phyloP scores from a whole-genome alignment of 2,888 invertebrate genomes.

The Rhagium mordax region DNA sequence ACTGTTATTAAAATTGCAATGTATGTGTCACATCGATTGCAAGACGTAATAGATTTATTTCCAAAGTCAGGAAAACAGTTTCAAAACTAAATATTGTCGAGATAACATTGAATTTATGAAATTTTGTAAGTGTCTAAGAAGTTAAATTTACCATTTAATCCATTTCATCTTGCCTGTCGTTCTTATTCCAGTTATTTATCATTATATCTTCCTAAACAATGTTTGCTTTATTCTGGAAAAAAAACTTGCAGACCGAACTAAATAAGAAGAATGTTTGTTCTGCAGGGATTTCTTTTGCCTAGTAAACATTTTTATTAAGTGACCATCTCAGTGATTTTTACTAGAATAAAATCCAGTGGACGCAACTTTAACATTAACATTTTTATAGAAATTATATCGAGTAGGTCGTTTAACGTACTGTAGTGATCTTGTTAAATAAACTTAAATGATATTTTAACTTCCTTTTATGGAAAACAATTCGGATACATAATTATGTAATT shows the following conservation, averaged over 20 bases:
- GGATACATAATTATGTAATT: neutral
- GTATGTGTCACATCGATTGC: too few relatives aligned
- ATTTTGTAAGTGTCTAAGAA: neutral
- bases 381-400: slow-evolving; percentile 28
- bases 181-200: neutral
- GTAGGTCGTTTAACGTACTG: slow-evolving; percentile 14
- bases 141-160: neutral
- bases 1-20: too few relatives aligned
- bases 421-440: slow-evolving; percentile 12
- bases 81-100: too few relatives aligned
- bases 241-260: neutral
- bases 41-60: too few relatives aligned
- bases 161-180: neutral
- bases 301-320: slow-evolving; percentile 14
- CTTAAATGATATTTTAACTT: too few relatives aligned
- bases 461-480: neutral
- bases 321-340: slow-evolving; percentile 7
- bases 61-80: too few relatives aligned
- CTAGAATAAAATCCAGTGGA: slow-evolving; percentile 22
- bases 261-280: neutral
- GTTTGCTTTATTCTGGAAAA: slow-evolving; percentile 6
- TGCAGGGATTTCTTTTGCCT: neutral
- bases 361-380: slow-evolving; percentile 24
- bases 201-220: neutral
- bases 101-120: neutral